Percentiles rank a stretch among this genome's conserved stretches.
phyloP scores from a whole-genome alignment of 1,140 invertebrate species.

The Zaprionus ghesquierei region DNA sequence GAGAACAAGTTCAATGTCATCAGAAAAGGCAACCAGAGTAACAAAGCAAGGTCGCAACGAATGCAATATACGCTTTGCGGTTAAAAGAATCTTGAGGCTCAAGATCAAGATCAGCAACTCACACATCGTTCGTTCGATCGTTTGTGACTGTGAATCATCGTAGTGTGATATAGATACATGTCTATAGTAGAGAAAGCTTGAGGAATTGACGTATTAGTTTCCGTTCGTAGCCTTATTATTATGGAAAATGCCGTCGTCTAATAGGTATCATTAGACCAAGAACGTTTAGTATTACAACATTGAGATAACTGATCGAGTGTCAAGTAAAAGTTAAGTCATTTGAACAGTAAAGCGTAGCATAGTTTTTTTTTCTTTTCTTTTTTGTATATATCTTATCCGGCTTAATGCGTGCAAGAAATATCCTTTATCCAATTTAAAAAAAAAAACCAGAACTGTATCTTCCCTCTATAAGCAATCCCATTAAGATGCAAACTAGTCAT shows the following conservation, averaged over 20 bases:
- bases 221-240: constrained; percentile 1
- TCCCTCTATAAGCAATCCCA: not conserved
- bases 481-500: constrained; percentile 33
- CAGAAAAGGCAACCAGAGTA: constrained; percentile 22
- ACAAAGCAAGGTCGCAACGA: constrained; percentile 35
- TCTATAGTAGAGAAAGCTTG: not conserved
- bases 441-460: not conserved
- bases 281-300: not conserved
- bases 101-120: constrained; percentile 21
- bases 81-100: constrained; percentile 20
- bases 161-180: not conserved
- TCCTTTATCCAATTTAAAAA: not conserved
- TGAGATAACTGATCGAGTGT: not conserved
- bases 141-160: not conserved
- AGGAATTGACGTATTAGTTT: not conserved
- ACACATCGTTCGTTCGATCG: constrained; percentile 21
- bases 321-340: not conserved
- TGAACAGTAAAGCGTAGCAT: too few relatives aligned
- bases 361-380: too few relatives aligned
- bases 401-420: not conserved
- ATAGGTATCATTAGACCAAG: constrained; percentile 6
- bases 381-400: not conserved
- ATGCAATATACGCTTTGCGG: constrained; percentile 45
- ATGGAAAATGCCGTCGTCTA: constrained; percentile 2
- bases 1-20: constrained; percentile 37